Evolutionary conservation across 2,113 vertebrate species (phyloP).

Genomic region (Columbina picui): DNA sequence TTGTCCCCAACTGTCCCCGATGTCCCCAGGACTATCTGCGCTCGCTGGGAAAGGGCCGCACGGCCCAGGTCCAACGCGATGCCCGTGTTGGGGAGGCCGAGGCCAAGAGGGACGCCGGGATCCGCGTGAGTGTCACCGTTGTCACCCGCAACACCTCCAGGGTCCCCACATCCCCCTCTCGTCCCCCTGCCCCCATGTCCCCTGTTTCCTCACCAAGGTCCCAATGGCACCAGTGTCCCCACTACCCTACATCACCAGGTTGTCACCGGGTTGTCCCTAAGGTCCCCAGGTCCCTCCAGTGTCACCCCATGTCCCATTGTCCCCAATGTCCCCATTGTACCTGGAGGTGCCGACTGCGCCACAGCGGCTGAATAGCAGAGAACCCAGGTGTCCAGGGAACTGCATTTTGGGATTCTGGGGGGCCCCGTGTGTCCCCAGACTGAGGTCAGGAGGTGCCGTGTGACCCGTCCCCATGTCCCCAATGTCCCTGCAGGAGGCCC

Average conservation of each 20-base stretch:
- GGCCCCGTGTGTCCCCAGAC: too few species aligned
- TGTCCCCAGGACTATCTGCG: slow-evolving; percentile 85
- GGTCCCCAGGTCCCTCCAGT: too few species aligned
- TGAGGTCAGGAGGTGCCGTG: too few species aligned
- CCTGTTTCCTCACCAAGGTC: background rate
- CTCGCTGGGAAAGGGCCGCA: slow-evolving; percentile 90
- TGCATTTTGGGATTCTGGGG: too few species aligned
- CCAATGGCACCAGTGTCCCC: too few species aligned
- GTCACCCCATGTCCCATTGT: background rate
- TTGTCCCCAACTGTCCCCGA: background rate
- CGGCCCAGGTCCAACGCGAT: slow-evolving; percentile 91
- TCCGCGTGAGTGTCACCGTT: slow-evolving; percentile 73
- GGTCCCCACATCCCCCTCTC: fast-evolving
- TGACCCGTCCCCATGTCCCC: too few species aligned
- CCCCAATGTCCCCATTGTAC: background rate
- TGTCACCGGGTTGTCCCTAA: background rate
- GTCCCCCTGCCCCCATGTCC: background rate
- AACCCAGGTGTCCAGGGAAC: too few species aligned
- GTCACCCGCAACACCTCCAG: background rate
- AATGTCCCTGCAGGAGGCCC: too few species aligned
- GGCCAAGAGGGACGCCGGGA: slow-evolving; percentile 90
- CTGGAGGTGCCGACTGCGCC: too few species aligned
- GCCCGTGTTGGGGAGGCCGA: slow-evolving; percentile 91
- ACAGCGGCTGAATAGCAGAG: too few species aligned
- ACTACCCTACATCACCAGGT: background rate